Evolutionary conservation across 2,797 vertebrate genomes (phyloP), one percentile per base, ranked within the genome.

Genomic region (Carduelis carduelis): DNA sequence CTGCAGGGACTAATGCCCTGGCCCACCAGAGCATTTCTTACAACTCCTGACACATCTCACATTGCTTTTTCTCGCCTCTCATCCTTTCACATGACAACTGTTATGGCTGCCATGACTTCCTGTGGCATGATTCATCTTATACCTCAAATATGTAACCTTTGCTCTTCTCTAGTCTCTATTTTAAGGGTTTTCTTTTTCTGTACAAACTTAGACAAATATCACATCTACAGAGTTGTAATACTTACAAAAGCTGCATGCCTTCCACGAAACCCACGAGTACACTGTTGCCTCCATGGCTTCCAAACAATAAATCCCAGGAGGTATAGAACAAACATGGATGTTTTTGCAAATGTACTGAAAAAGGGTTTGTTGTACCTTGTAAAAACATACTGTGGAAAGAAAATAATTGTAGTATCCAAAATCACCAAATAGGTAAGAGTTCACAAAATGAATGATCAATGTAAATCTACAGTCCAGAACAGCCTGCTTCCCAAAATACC

Each of bases 281-380:
- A 99, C 90, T 99, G 99, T 57, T 99, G 99, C 97, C 99, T 98
- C 99, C 99, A 99, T 0, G 99, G 99, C 94, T 98, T 98, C 99
- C 99, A 99, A 97, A 99, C 98, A 97, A 99, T 97, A 97, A 99
- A 99, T 41, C 99, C 99, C 98, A 99, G 97, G 95, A 99, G 95
- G 90, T 99, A 99, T 5, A 99, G 98, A 72, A 99, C 98, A 93
- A 99, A 99, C 99, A 99, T 99, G 87, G 99, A 99, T 21, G 99
- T 99, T 98, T 99, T 99, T 94, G 99, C 98, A 97, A 99, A 99
- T 0, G 99, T 99, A 98, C 99, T 99, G 98, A 99, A 99, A 98
- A 99, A 99, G 22, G 99, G 99, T 94, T 99, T 99, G 96, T 99
- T 99, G 98, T 99, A 99, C 60, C 98, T 99, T 90, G 99, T 98